Evolutionary conservation across 1,140 invertebrate species (phyloP).

Genomic region (Papilio dardanus): DNA sequence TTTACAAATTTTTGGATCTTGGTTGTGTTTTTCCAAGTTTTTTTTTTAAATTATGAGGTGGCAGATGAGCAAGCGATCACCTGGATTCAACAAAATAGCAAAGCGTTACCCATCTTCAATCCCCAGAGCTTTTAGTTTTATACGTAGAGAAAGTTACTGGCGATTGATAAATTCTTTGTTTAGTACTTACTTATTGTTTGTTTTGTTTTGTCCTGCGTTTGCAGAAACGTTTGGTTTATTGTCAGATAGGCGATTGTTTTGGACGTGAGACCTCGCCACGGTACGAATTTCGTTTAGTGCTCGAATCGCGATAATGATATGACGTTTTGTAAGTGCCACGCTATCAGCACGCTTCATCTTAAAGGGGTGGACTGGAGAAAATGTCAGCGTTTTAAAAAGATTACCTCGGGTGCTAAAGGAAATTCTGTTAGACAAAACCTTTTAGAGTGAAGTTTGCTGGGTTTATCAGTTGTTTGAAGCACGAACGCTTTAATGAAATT

Average conservation of each 20-base stretch:
- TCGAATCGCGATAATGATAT: conserved; percentile 34
- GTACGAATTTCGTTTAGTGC: conserved; percentile 29
- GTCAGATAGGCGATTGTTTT: conserved; percentile 32
- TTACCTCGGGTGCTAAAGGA: conserved; percentile 8
- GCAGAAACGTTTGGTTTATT: background rate
- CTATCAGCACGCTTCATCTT: conserved; percentile 34
- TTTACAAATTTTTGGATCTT: too few species aligned
- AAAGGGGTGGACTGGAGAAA: conserved; percentile 37
- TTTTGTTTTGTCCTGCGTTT: conserved; percentile 23
- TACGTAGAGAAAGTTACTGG: background rate
- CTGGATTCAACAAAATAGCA: too few species aligned
- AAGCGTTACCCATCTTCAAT: too few species aligned
- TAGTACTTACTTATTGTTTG: background rate
- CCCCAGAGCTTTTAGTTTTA: background rate
- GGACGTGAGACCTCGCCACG: conserved; percentile 34
- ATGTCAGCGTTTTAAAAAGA: conserved; percentile 37
- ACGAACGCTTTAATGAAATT: background rate
- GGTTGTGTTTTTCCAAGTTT: too few species aligned
- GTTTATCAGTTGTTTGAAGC: background rate
- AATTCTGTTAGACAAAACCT: conserved; percentile 26
- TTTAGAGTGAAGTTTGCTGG: background rate
- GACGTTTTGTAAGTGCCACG: conserved; percentile 37
- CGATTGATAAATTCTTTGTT: background rate
- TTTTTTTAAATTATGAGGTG: too few species aligned
- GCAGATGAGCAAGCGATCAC: too few species aligned